phyloP scores from a whole-genome alignment of 2,113 vertebrate species.

The Ptyas mucosa region DNA sequence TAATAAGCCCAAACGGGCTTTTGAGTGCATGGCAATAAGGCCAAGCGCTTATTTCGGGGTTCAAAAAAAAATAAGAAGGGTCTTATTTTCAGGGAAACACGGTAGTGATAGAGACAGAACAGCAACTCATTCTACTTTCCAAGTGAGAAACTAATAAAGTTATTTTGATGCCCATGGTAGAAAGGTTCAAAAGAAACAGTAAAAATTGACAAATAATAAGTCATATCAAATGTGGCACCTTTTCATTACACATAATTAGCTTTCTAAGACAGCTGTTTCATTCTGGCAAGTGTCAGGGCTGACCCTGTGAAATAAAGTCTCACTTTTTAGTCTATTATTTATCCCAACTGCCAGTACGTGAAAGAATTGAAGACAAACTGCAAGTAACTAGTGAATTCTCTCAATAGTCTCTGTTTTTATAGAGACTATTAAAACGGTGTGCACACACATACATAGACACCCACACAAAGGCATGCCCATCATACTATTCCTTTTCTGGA shows the following conservation, averaged over 20 bases:
- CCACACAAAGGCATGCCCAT: not conserved
- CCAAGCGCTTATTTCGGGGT: no score
- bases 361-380: not conserved
- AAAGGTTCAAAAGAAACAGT: not conserved
- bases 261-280: not conserved
- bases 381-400: not conserved
- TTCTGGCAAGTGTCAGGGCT: not conserved
- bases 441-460: not conserved
- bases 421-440: not conserved
- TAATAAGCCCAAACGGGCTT: no score
- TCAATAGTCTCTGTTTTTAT: not conserved
- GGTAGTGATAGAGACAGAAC: not conserved
- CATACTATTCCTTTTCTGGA: not conserved
- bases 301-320: not conserved
- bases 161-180: not conserved
- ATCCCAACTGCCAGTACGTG: not conserved
- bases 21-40: no score
- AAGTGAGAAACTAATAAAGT: not conserved
- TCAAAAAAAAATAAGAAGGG: no score
- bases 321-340: not conserved
- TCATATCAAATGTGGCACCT: not conserved
- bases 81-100: no score
- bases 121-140: not conserved
- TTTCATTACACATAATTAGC: not conserved
- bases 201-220: not conserved